Evolutionary conservation across 2,888 invertebrate genomes (phyloP), one percentile per base, ranked within the genome.

Genomic region (Dolichopus griseipennis): DNA sequence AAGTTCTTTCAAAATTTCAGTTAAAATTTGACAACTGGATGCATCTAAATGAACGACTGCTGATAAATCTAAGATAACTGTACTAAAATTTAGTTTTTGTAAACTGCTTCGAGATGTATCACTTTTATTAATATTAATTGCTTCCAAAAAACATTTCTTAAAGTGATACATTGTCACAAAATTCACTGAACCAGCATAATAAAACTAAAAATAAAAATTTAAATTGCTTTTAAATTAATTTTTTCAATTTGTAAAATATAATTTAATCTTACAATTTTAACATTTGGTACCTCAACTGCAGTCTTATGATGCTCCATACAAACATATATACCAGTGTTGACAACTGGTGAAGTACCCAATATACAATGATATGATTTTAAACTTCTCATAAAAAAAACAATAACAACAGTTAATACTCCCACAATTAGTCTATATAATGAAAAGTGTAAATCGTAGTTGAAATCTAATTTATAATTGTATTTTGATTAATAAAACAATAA

Each of bases 381-480:
- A 68, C 85, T 86, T 72, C 90, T 85, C 7, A 89, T 81, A 68
- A 92, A 86, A 68, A 92, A 84, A 6, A 87, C 87, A 27, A 86
- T 75, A 15, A 93, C 79, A 0, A 91, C 90, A 68, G 89, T 78
- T 21, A 85, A 76, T 21, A 93, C 82, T 64, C 93, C 92, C 52
- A 83, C 79, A 0, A 87, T 75, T 15, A 88, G 77, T 1, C 81
- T 81, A 69, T 73, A 37, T 27, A 27, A 27, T 27, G 5, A 27
- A 27, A 27, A 27, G 27, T 5, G 2, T 27, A 27, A 27, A 5
- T 27, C 27, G 27, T 27, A 27, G 27, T 27, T 4, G 2, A 5
- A 2, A 27, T 27, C 27, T 27, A 27, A 27, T 27, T 27, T 27
- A 27, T n/a, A n/a, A n/a, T 27, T 27, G 3, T 27, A 27, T 27